Evolutionary conservation across 2,113 vertebrate genomes (phyloP).

Genomic region (Diadophis punctatus): DNA sequence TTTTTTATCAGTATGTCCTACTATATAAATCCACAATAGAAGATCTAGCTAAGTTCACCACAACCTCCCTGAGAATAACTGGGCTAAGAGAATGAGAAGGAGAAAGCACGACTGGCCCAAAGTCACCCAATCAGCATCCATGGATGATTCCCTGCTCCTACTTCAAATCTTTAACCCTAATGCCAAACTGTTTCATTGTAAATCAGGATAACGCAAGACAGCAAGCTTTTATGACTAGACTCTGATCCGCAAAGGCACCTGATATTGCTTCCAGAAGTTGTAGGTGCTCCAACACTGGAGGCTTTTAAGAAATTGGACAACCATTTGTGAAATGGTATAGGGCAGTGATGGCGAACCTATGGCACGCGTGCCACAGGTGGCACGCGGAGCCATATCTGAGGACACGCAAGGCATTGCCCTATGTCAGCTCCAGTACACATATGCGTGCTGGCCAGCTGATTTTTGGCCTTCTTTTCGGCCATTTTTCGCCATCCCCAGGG

Average conservation of each 20-base stretch:
- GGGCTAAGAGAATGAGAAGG: neutral
- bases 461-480: too few species aligned
- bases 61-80: neutral
- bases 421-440: too few species aligned
- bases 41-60: neutral
- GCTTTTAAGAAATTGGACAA: too few species aligned
- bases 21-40: neutral
- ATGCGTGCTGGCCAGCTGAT: too few species aligned
- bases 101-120: neutral
- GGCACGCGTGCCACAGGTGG: too few species aligned
- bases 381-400: too few species aligned
- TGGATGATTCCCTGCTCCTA: neutral
- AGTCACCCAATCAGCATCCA: neutral
- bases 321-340: too few species aligned
- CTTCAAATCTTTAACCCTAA: neutral
- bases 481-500: too few species aligned
- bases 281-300: too few species aligned
- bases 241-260: neutral
- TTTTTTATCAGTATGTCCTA: neutral
- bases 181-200: neutral
- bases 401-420: too few species aligned
- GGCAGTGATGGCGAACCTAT: too few species aligned
- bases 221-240: neutral
- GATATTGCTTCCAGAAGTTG: too few species aligned
- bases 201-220: neutral